A percentile compares a stretch with the other conserved stretches of the same genome.
Conservation (phyloP, 2,888 invertebrate genomes). For the Hemistola chrysoprasaria region DNA sequence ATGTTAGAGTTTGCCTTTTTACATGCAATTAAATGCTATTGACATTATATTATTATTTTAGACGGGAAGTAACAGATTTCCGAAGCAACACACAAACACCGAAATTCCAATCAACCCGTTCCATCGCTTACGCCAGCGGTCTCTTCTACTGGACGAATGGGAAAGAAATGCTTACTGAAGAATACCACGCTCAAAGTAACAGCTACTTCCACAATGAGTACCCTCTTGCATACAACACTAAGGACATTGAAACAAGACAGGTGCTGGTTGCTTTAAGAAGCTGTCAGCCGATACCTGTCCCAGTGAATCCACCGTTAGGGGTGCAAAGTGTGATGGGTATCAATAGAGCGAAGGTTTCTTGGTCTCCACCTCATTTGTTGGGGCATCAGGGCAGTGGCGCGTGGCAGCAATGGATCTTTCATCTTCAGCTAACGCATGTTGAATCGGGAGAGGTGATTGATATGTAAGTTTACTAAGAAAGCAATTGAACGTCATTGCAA, state of each 20-base stretch:
- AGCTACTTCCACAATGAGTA: conserved; percentile 91
- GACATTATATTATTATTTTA: too few relatives aligned
- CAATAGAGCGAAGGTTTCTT: conserved; percentile 88
- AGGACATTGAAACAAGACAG: conserved; percentile 58
- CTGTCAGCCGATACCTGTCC: conserved; percentile 90
- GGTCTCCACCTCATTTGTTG: conserved; percentile 90
- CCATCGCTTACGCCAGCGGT: conserved; percentile 88
- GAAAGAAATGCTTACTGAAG: conserved; percentile 88
- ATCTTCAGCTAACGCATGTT: conserved; percentile 85
- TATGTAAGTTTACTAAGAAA: conserved; percentile 52
- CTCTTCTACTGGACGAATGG: conserved; percentile 95
- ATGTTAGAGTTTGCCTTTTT: too few relatives aligned
- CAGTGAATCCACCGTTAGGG: conserved; percentile 89
- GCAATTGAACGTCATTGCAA: too few relatives aligned
- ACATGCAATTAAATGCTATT: too few relatives aligned
- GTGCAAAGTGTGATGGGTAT: conserved; percentile 92
- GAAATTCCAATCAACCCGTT: conserved; percentile 87
- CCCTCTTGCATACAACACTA: conserved; percentile 75
- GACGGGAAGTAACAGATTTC: conserved; percentile 87
- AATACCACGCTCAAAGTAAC: conserved; percentile 86
- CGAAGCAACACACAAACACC: conserved; percentile 89
- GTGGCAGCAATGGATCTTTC: conserved; percentile 89
- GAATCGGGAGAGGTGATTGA: conserved; percentile 52
- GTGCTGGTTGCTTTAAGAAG: conserved; percentile 83
- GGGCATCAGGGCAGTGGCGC: conserved; percentile 87